phyloP scores from a whole-genome alignment of 2,888 invertebrate species.

The Lasioglossum calceatum region DNA sequence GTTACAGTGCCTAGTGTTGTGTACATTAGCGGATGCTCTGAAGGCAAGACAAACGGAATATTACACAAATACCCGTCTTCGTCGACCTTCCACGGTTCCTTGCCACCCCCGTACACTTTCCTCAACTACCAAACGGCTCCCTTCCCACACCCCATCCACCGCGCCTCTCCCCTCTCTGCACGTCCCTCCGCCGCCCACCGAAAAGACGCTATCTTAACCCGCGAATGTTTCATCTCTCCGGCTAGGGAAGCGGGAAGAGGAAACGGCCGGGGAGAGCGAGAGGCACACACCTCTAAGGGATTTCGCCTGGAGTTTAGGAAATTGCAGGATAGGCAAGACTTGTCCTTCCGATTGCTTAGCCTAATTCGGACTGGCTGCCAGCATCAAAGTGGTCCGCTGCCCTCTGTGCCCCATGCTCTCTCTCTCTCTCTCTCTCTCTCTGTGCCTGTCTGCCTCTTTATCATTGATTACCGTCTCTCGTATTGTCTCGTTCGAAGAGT shows the following conservation, averaged over 20 bases:
- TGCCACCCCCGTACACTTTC: slow-evolving; percentile 55
- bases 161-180: slow-evolving; percentile 5
- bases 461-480: slow-evolving; percentile 19
- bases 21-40: slow-evolving; percentile 84
- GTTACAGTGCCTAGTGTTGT: slow-evolving; percentile 78
- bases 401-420: neutral
- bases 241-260: slow-evolving; percentile 61
- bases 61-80: slow-evolving; percentile 83
- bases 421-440: neutral
- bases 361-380: slow-evolving; percentile 79
- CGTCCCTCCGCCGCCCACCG: slow-evolving; percentile 47
- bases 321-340: slow-evolving; percentile 77
- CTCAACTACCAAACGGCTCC: slow-evolving; percentile 56
- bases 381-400: slow-evolving; percentile 68
- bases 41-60: slow-evolving; percentile 85
- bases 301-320: slow-evolving; percentile 80
- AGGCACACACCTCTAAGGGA: slow-evolving; percentile 77
- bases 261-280: slow-evolving; percentile 61
- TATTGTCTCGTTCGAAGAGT: neutral
- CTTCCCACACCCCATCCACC: neutral
- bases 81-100: slow-evolving; percentile 63
- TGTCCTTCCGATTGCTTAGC: slow-evolving; percentile 82
- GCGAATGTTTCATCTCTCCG: slow-evolving; percentile 80
- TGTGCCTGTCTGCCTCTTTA: neutral
- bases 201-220: slow-evolving; percentile 77